A percentile compares a stretch with the other conserved stretches of the same genome.
Conservation (phyloP, 1,140 invertebrate species). For the Ceratosolen solmsi region DNA sequence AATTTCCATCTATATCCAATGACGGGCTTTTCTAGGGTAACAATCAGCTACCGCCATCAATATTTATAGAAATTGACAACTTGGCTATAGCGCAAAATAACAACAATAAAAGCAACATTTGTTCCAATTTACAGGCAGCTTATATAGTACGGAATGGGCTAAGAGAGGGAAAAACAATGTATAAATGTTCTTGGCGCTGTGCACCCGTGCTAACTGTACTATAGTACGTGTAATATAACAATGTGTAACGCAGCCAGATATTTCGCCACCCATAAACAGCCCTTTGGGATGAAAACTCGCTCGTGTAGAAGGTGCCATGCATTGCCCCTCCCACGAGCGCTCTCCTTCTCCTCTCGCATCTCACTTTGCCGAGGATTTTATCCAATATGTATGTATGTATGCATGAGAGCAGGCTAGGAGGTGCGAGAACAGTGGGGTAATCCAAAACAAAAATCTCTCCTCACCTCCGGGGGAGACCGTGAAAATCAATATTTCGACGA, state of each 20-base stretch:
- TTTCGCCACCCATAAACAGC: slow-evolving; percentile 42
- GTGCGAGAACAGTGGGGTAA: neutral
- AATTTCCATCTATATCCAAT: no score
- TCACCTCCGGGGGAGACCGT: neutral
- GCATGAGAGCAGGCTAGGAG: neutral
- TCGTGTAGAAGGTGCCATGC: neutral
- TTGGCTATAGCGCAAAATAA: neutral
- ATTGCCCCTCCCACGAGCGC: neutral
- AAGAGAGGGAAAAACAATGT: neutral
- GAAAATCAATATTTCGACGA: slow-evolving; percentile 46
- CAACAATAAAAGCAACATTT: neutral
- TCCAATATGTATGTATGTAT: neutral
- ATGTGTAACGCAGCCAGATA: slow-evolving; percentile 16
- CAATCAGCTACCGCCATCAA: neutral
- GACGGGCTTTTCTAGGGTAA: no score
- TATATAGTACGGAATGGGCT: neutral
- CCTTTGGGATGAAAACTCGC: slow-evolving; percentile 33
- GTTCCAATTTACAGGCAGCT: neutral
- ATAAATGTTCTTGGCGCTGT: no score
- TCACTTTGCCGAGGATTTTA: neutral
- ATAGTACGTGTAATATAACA: slow-evolving; percentile 18
- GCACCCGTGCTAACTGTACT: no score
- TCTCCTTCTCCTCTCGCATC: neutral
- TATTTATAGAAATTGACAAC: neutral
- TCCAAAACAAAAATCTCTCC: slow-evolving; percentile 39